Conservation (phyloP, 2,888 invertebrate genomes). For the Andricus quercusramuli region DNA sequence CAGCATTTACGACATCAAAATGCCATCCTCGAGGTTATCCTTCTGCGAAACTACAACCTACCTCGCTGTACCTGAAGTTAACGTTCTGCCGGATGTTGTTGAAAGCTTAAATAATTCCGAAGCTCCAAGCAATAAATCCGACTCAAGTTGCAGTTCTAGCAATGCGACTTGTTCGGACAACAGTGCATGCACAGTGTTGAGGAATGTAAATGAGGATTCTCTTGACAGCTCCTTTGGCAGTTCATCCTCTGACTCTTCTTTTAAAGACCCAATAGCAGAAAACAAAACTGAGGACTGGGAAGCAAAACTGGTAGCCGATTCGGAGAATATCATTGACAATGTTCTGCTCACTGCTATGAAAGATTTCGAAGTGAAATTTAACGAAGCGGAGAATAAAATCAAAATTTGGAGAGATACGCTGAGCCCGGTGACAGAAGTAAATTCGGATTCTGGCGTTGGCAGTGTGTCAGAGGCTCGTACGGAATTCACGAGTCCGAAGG, state of each 20-base stretch:
- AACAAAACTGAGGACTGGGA: conserved; percentile 18
- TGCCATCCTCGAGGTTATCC: conserved; percentile 52
- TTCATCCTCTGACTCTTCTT: not conserved
- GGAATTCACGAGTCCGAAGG: conserved; percentile 45
- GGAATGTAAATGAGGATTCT: not conserved
- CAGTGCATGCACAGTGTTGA: conserved; percentile 18
- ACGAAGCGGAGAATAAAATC: conserved; percentile 59
- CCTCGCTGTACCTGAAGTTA: conserved; percentile 64
- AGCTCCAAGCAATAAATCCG: not conserved
- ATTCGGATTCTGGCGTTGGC: conserved; percentile 28
- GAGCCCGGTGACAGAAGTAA: conserved; percentile 49
- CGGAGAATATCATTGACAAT: conserved; percentile 49
- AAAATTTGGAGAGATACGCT: conserved; percentile 68
- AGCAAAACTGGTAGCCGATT: conserved; percentile 39
- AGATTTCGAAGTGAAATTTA: conserved; percentile 44
- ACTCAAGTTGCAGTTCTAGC: conserved; percentile 6
- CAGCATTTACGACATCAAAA: conserved; percentile 50
- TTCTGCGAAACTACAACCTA: conserved; percentile 65
- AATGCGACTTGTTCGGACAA: not conserved
- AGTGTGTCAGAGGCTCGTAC: conserved; percentile 42
- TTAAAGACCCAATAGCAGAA: conserved; percentile 24
- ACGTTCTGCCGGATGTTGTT: conserved; percentile 60
- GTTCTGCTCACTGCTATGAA: conserved; percentile 46
- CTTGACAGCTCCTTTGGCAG: not conserved
- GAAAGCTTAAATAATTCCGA: conserved; percentile 13